A percentile compares a stretch with the other conserved stretches of the same genome.
Evolutionary conservation across 2,113 vertebrate genomes (phyloP).

Genomic region (Cinclus mexicanus): DNA sequence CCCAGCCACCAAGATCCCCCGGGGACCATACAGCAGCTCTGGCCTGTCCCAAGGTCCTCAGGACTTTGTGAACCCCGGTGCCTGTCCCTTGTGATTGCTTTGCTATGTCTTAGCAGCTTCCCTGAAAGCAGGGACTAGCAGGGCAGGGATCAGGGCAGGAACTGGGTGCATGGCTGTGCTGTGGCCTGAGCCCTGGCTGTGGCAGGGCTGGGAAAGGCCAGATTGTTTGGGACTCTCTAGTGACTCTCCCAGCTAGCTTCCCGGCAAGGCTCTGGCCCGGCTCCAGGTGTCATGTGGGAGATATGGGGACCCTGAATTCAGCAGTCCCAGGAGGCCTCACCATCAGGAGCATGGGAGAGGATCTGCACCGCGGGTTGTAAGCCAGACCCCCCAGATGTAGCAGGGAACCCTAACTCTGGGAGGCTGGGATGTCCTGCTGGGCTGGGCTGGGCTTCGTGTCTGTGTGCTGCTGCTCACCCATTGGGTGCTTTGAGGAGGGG

Average conservation of each 20-base stretch:
- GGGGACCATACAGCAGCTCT: neutral
- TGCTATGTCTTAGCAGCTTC: neutral
- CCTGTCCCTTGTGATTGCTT: neutral
- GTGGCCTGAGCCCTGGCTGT: rapidly evolving
- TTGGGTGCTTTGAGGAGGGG: neutral
- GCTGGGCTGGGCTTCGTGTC: neutral
- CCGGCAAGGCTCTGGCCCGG: neutral
- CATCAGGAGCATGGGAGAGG: neutral
- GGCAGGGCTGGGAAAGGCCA: neutral
- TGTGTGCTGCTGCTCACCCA: rapidly evolving
- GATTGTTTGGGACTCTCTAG: neutral
- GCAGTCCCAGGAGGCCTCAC: neutral
- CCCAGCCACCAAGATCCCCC: rapidly evolving
- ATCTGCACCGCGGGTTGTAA: rapidly evolving
- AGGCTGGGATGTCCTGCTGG: neutral
- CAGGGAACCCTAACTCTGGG: neutral
- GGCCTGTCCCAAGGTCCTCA: neutral
- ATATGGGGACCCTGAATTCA: neutral
- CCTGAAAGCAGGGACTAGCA: neutral
- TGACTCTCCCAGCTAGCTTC: neutral
- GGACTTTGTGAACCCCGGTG: rapidly evolving
- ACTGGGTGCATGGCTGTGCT: neutral
- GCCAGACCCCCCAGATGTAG: neutral
- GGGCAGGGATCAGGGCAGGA: neutral
- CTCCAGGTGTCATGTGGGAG: conserved; percentile 36